phyloP scores from a whole-genome alignment of 2,888 invertebrate genomes.

The Leucophenga montana region DNA sequence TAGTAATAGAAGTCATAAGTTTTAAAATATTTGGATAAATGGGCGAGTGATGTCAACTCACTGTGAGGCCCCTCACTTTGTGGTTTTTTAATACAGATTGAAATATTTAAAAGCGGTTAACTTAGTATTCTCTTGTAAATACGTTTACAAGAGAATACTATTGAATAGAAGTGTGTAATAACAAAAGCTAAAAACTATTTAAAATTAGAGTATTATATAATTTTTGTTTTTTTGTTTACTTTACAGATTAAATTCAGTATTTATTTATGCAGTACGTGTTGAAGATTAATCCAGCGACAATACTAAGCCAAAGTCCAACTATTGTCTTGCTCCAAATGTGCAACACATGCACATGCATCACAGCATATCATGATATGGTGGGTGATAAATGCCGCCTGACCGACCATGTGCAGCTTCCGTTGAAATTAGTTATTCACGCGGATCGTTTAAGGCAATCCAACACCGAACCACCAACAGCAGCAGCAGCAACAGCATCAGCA shows the following conservation, averaged over 20 bases:
- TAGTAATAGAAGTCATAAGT: too few species aligned
- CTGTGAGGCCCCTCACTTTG: too few species aligned
- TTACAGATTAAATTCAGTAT: slow-evolving; percentile 18
- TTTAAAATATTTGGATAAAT: too few species aligned
- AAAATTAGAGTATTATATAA: too few species aligned
- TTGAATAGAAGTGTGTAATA: too few species aligned
- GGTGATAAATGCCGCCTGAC: slow-evolving; percentile 67
- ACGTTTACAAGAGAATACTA: too few species aligned
- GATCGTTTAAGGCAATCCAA: slow-evolving; percentile 69
- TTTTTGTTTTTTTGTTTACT: too few species aligned
- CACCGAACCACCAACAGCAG: slow-evolving; percentile 41
- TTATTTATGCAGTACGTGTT: slow-evolving; percentile 48
- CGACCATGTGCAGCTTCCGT: slow-evolving; percentile 59
- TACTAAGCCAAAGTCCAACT: slow-evolving; percentile 3
- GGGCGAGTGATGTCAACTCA: too few species aligned
- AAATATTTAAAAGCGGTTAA: too few species aligned
- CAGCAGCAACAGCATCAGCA: slow-evolving; percentile 41
- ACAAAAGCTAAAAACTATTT: too few species aligned
- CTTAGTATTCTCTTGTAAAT: too few species aligned
- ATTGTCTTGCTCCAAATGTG: not conserved
- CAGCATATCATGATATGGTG: slow-evolving; percentile 57
- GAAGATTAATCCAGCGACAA: slow-evolving; percentile 35
- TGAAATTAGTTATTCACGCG: slow-evolving; percentile 73
- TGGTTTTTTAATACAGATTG: too few species aligned
- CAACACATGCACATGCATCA: slow-evolving; percentile 16